Base-by-base conservation (phyloP, 2,113 vertebrate species). In the Stegastes partitus region DNA sequence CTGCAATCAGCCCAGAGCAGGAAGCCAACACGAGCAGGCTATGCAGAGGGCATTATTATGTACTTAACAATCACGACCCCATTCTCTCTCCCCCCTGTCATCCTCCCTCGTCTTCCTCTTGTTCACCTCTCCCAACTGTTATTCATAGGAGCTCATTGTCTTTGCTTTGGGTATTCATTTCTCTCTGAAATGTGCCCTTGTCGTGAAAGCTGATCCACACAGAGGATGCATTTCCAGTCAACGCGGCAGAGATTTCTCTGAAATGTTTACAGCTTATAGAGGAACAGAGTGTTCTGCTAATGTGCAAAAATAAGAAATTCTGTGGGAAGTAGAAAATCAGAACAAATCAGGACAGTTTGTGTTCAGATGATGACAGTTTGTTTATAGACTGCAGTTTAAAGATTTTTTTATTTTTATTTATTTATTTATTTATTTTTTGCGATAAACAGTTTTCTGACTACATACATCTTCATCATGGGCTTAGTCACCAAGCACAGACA, bases 1-100 rank as follows among this genome's bases (percentile, higher is more conserved):
- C 75, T 62, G 72, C 75, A 88, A 78, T 80, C 75, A 75, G 68
- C 68, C 61, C 22, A 7, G 65, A 79, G 64, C 67, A 72, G 76
- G 68, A 77, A 74, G 68, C 50, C 34, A 59, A 76, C 57, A 54
- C 4, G 25, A 87, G 72, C 15, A 44, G 56, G 10, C 64, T 65
- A 4, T 53, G 54, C 74, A 45, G 49, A 64, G 76, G 49, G 37
- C 49, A 73, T 70, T 66, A 75, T 81, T 65, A 26, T 64, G 12
- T 55, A 70, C 28, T 58, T 56, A 66, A 76, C 76, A 85, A 59
- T 75, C 63, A 70, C 55, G 50, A 57, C 49, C 39, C 71, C 57
- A 28, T 47, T 82, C 53, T 56, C 19, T 72, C 19, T 72, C 73
- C 31, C 72, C 68, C 68, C 67, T 77, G 58, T 56, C 68, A 65